Evolutionary conservation across 2,113 vertebrate genomes (phyloP).

Genomic region (Eulacestoma nigropectus): DNA sequence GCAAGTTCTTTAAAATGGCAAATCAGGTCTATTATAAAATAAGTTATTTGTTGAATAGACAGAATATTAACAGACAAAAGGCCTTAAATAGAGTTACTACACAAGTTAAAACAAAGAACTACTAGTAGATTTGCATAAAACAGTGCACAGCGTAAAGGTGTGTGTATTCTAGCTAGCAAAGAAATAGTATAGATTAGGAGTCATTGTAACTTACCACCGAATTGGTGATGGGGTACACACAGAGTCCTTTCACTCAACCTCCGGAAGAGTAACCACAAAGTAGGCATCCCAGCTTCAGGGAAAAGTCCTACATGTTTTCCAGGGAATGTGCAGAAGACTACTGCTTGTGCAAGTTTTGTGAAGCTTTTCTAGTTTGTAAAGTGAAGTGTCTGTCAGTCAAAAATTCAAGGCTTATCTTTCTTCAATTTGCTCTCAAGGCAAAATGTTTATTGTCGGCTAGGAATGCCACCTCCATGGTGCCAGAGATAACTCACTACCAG

Average conservation of each 20-base stretch:
- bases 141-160: not conserved
- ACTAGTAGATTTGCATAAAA: not conserved
- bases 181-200: not conserved
- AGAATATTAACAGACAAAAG: not conserved
- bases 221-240: not conserved
- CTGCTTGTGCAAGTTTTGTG: not conserved
- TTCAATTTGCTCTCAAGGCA: not conserved
- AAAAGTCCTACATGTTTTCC: not conserved
- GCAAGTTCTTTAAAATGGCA: not conserved
- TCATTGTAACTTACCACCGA: accelerated
- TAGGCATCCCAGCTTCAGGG: no score
- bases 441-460: not conserved
- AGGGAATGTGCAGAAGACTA: not conserved
- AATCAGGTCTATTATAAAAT: not conserved
- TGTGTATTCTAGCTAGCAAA: not conserved
- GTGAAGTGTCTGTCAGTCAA: not conserved
- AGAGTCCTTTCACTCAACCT: not conserved
- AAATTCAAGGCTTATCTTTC: not conserved
- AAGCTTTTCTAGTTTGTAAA: not conserved
- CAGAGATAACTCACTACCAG: not conserved
- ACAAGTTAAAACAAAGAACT: not conserved
- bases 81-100: not conserved
- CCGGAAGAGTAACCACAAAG: not conserved
- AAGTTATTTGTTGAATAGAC: not conserved
- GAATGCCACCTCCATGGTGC: not conserved